Conservation (phyloP, 2,797 vertebrate species). For the Trichosurus vulpecula region DNA sequence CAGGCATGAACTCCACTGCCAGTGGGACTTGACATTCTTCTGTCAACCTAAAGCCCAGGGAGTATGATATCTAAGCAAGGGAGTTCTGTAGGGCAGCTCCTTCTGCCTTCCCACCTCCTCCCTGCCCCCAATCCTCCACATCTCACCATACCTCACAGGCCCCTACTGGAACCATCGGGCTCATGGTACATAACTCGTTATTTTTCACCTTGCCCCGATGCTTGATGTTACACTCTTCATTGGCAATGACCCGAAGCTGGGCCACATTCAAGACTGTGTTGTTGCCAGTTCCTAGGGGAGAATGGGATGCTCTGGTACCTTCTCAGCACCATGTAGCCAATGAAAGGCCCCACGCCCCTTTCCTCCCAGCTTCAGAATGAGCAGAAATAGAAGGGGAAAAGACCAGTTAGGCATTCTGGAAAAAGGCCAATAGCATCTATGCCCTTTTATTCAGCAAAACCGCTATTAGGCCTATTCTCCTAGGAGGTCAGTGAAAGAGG, state of each 20-base stretch:
- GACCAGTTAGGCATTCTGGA: neutral
- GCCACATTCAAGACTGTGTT: slow-evolving; percentile 91
- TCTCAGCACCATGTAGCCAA: neutral
- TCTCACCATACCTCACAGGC: slow-evolving; percentile 92
- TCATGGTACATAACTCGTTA: slow-evolving; percentile 93
- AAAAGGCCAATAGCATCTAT: neutral
- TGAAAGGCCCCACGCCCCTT: too few species aligned
- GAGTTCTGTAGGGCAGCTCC: neutral
- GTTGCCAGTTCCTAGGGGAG: slow-evolving; percentile 86
- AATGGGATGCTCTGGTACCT: neutral
- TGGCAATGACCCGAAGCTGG: slow-evolving; percentile 88
- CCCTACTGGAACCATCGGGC: slow-evolving; percentile 87
- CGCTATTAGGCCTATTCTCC: neutral
- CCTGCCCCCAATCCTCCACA: neutral
- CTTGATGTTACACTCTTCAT: slow-evolving; percentile 89
- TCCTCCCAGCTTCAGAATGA: neutral
- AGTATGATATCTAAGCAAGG: neutral
- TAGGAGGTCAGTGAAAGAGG: neutral
- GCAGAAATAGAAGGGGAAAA: neutral
- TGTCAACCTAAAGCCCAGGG: neutral
- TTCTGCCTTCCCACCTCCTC: neutral
- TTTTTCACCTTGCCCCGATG: slow-evolving; percentile 90
- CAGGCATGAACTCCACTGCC: neutral
- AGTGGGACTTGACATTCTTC: neutral
- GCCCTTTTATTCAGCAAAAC: neutral